Base-by-base conservation (phyloP, 2,888 invertebrate genomes). In the Phorcus lineatus region DNA sequence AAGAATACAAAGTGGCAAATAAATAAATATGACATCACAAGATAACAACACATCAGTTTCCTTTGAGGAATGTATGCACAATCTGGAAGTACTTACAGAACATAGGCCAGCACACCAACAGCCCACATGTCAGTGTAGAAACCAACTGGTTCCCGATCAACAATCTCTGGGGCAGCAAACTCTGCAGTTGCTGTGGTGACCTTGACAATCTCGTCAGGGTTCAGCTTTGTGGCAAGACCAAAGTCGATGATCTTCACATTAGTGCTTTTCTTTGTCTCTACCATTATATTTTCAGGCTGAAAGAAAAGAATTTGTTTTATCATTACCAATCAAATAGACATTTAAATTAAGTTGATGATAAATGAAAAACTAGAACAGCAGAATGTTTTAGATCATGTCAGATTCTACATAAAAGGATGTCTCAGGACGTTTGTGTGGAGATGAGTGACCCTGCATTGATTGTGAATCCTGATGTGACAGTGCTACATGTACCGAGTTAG, bases 91-190 rank as follows among this genome's bases (percentile, higher is more conserved):
- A 96, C 97, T 96, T 94, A 98, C 96, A 99, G 94, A 57, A 99
- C 99, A 92, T 99, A 99, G 19, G 97, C 96, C n/a, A 99, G 95
- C 0, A 99, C 99, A 91, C 99, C 99, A 52, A 98, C 96, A 53
- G 99, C 99, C 99, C 99, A 99, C 99, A 99, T 99, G 93, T 99
- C 99, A 0, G 99, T 99, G 94, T 99, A 99, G 95, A 99, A 99
- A 79, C 99, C 99, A 83, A 99, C 99, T 0, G 99, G 98, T 93
- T 99, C 99, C 19, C 99, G 95, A 91, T 99, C 98, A 0, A 99
- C 99, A 84, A 99, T 98, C 95, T 99, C 99, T 0, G 99, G 99
- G 62, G 99, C 99, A 0, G 99, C 99, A 94, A 99, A 99, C 94
- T 99, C 99, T 0, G 99, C 99, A 0, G 99, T 99, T 81, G 99